Evolutionary conservation across 2,888 invertebrate species (phyloP).

Genomic region (Caenorhabditis imperialis): DNA sequence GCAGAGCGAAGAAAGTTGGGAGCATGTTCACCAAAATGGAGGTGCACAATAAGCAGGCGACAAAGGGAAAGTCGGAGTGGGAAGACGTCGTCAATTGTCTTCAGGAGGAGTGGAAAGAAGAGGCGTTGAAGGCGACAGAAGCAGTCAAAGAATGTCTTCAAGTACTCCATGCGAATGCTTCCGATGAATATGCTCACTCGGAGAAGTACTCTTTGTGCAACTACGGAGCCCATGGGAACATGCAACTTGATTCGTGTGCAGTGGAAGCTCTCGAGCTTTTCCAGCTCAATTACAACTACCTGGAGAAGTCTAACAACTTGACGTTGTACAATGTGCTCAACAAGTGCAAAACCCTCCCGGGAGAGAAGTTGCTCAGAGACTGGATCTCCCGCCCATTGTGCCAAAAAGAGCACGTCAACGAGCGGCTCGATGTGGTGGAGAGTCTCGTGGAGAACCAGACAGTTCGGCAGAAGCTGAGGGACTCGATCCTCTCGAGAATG

Average conservation of each 20-base stretch:
- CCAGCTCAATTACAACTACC: conserved; percentile 56
- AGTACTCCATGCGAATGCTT: conserved; percentile 29
- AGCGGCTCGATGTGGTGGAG: conserved; percentile 72
- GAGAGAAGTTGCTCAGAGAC: conserved; percentile 72
- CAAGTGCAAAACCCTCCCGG: conserved; percentile 72
- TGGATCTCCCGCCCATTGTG: conserved; percentile 76
- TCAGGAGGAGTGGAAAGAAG: conserved; percentile 23
- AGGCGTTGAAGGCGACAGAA: conserved; percentile 21
- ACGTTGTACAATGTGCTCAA: conserved; percentile 73
- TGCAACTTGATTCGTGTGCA: conserved; percentile 69
- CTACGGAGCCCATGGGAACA: conserved; percentile 65
- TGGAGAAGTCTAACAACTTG: conserved; percentile 42
- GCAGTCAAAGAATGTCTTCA: conserved; percentile 42
- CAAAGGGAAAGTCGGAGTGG: conserved; percentile 40
- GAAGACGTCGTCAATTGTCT: conserved; percentile 24
- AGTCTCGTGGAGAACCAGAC: conserved; percentile 57
- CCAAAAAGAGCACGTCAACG: conserved; percentile 63
- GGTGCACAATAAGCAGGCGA: conserved; percentile 33
- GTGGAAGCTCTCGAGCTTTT: conserved; percentile 73
- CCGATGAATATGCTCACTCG: conserved; percentile 28
- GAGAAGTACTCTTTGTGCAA: conserved; percentile 56
- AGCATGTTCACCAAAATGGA: conserved; percentile 51
- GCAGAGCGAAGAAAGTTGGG: conserved; percentile 36
- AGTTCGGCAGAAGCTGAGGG: conserved; percentile 58
- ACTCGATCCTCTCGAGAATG: conserved; percentile 64